A percentile compares a stretch with the other conserved stretches of the same genome.
phyloP scores from a whole-genome alignment of 2,797 vertebrate species.

The Xiphorhynchus erythropygius region DNA sequence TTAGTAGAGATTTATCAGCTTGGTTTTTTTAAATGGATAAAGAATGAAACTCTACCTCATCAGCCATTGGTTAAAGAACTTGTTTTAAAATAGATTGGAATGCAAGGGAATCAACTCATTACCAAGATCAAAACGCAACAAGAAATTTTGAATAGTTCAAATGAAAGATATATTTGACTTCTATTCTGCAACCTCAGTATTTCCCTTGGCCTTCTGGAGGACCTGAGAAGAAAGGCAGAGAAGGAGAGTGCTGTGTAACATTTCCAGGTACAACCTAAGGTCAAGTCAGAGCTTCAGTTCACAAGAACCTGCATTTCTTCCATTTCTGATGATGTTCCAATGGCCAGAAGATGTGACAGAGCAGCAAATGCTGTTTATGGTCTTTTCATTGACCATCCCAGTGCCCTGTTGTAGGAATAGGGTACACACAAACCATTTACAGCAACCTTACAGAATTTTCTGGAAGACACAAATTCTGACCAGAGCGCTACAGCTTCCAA shows the following conservation, averaged over 20 bases:
- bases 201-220: background rate
- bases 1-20: background rate
- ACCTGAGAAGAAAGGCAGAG: background rate
- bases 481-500: background rate
- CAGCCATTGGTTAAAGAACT: background rate
- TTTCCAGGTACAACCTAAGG: background rate
- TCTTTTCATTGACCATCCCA: background rate
- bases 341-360: background rate
- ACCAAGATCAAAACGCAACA: background rate
- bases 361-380: background rate
- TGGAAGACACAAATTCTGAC: background rate
- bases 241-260: background rate
- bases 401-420: background rate
- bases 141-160: background rate
- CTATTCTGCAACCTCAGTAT: background rate
- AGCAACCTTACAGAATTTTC: background rate
- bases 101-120: background rate
- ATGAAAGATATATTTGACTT: background rate
- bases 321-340: background rate
- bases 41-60: background rate
- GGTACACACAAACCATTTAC: background rate
- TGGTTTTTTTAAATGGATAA: background rate
- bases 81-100: background rate
- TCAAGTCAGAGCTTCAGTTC: background rate
- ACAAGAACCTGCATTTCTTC: background rate